Evolutionary conservation across 2,888 invertebrate genomes (phyloP).

Genomic region (Poecilus cupreus): DNA sequence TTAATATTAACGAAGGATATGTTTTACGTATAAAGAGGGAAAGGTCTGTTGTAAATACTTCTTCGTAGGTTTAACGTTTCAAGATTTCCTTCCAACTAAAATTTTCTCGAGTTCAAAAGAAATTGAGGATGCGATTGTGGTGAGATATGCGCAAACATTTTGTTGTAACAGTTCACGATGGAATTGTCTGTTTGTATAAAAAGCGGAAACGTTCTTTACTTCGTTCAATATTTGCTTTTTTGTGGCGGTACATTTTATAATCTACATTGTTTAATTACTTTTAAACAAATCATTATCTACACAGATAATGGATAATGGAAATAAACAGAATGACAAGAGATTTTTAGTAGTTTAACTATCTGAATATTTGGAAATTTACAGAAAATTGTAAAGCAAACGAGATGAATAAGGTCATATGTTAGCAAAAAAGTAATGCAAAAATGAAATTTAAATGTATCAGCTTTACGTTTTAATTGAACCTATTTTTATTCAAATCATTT

Average conservation of each 20-base stretch:
- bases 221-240: conserved; percentile 33
- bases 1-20: too few relatives aligned
- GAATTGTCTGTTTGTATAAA: conserved; percentile 50
- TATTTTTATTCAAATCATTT: conserved; percentile 18
- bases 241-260: conserved; percentile 37
- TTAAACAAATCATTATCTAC: conserved; percentile 37
- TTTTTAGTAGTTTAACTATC: background rate
- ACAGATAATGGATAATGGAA: background rate
- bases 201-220: conserved; percentile 46
- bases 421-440: too few relatives aligned
- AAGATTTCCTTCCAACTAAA: background rate
- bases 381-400: conserved; percentile 18
- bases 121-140: conserved; percentile 13
- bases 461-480: background rate
- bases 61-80: background rate
- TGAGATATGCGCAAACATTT: conserved; percentile 39
- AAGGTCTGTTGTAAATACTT: background rate
- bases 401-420: background rate
- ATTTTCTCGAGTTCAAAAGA: conserved; percentile 2
- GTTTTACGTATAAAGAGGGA: background rate
- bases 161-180: conserved; percentile 50
- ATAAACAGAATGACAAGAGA: conserved; percentile 18
- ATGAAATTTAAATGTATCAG: too few relatives aligned
- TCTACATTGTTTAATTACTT: conserved; percentile 48
- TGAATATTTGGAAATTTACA: conserved; percentile 6